Evolutionary conservation across 1,140 invertebrate species (phyloP).

Genomic region (Metopolophium dirhodum): DNA sequence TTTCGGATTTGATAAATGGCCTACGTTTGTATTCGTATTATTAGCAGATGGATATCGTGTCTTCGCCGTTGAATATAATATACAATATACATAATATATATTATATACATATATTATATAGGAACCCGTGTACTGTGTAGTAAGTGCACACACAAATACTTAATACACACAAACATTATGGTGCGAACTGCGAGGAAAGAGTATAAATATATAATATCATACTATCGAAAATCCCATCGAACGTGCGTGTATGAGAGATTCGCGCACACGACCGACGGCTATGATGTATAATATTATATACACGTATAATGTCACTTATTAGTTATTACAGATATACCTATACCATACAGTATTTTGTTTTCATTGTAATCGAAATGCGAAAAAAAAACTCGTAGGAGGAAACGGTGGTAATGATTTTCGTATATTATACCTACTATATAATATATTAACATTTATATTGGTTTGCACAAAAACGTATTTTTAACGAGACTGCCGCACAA

Average conservation of each 20-base stretch:
- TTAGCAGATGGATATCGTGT: constrained; percentile 54
- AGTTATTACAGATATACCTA: background rate
- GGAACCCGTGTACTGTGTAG: background rate
- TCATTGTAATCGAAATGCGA: constrained; percentile 2
- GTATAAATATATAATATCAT: background rate
- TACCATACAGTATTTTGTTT: background rate
- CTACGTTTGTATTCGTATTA: constrained; percentile 49
- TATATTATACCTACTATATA: background rate
- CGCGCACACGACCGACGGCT: background rate
- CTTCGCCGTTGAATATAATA: background rate
- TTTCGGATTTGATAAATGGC: constrained; percentile 55
- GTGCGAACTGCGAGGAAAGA: background rate
- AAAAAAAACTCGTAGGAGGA: constrained; percentile 7
- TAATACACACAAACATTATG: background rate
- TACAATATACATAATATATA: background rate
- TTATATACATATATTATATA: background rate
- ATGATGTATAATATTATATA: background rate
- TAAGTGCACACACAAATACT: background rate
- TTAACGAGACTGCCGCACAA: constrained; percentile 49
- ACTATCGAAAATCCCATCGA: background rate
- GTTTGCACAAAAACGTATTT: constrained; percentile 43
- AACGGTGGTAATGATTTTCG: constrained; percentile 17
- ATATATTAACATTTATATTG: constrained; percentile 57
- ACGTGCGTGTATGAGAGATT: background rate
- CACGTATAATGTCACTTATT: background rate